phyloP scores from a whole-genome alignment of 2,113 vertebrate genomes.

The Porphyrio hochstetteri region DNA sequence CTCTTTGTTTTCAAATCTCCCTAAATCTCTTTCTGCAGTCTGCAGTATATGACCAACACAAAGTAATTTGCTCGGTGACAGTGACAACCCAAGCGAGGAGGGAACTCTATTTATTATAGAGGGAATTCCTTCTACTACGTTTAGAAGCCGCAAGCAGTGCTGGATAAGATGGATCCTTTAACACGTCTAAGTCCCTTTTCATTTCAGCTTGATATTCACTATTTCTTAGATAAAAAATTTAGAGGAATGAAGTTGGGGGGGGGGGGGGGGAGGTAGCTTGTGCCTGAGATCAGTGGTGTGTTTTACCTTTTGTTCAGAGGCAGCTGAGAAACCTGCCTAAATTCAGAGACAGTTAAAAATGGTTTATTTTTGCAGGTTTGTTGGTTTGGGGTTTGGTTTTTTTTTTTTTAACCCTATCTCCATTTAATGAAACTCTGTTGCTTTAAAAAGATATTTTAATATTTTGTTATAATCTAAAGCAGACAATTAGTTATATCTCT shows the following conservation, averaged over 20 bases:
- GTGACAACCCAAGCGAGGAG: not conserved
- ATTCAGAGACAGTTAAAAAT: not conserved
- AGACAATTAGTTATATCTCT: not conserved
- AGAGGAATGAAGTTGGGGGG: not conserved
- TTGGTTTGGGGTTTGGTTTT: not conserved
- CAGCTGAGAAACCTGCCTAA: not conserved
- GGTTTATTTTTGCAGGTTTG: not conserved
- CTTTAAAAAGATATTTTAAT: slow-evolving; percentile 12
- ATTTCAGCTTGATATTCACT: not conserved
- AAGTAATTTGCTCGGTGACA: not conserved
- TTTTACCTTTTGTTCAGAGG: not conserved
- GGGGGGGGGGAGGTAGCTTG: not conserved
- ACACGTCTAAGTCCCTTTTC: not conserved
- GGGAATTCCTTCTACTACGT: not conserved
- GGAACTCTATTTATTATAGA: not conserved
- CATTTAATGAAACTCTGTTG: not conserved
- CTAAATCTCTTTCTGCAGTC: not conserved
- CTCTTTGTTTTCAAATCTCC: not conserved
- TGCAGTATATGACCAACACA: not conserved
- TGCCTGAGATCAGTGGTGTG: not conserved
- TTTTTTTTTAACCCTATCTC: not conserved
- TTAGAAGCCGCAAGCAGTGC: not conserved
- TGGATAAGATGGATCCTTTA: not conserved
- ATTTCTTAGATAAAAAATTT: not conserved
- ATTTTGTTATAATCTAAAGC: not conserved